These are phyloP conservation scores for Chrysina gloriosa DNA, from an alignment of 2,888 invertebrate species.

Conservation along the genomic window DNA sequence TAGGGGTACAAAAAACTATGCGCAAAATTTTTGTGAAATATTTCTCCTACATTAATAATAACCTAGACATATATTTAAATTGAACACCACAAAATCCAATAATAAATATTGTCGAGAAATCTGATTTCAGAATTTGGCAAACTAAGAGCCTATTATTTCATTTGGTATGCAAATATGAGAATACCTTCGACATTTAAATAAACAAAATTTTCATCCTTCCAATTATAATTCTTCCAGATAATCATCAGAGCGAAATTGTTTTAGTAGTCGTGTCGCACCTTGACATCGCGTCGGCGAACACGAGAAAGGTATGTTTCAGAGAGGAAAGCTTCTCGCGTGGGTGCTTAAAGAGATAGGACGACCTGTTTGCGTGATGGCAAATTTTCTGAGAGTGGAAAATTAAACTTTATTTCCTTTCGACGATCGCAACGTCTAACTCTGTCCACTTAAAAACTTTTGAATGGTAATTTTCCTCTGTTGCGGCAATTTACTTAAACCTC, in stretches of 20 bases:
- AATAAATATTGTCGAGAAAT: no score
- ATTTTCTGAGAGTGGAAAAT: not conserved
- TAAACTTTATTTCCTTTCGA: not conserved
- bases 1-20: no score
- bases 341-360: not conserved
- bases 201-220: no score
- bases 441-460: not conserved
- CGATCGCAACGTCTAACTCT: not conserved
- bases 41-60: no score
- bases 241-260: not conserved
- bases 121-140: no score
- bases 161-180: no score
- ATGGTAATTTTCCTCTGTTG: not conserved
- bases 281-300: not conserved
- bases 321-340: not conserved
- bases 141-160: no score
- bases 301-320: not conserved
- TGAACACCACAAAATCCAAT: no score
- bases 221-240: no score
- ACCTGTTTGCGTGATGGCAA: not conserved
- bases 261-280: not conserved
- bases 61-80: no score
- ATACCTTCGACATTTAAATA: no score
- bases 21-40: no score
- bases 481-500: not conserved